Percentiles rank a stretch among this genome's conserved stretches.
Conservation (phyloP, 2,113 vertebrate genomes). For the Lichenostomus cassidix region DNA sequence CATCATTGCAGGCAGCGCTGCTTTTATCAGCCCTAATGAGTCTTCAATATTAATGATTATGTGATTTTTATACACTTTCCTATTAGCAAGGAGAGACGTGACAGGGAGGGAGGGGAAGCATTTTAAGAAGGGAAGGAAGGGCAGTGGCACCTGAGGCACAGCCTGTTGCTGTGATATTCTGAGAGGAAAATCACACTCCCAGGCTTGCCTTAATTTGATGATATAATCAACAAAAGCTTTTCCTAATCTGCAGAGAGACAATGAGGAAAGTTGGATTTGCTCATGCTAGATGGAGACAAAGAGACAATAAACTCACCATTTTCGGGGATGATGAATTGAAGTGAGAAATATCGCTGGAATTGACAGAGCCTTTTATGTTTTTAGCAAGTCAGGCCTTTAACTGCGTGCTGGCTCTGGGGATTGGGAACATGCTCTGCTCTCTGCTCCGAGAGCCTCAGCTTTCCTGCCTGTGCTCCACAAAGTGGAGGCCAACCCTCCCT, state of each 20-base stretch:
- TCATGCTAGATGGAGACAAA: neutral
- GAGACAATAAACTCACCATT: neutral
- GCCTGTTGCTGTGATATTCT: neutral
- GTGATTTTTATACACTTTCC: conserved; percentile 9
- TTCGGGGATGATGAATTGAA: conserved; percentile 13
- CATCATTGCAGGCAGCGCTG: neutral
- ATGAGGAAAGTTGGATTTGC: conserved; percentile 6
- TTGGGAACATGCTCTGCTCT: neutral
- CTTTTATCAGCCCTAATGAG: neutral
- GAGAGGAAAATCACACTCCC: conserved; percentile 9
- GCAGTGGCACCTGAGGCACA: conserved; percentile 15
- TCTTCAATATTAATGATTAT: conserved; percentile 23
- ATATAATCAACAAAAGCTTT: conserved; percentile 59
- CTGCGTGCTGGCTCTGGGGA: neutral
- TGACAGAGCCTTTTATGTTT: neutral
- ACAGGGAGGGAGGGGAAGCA: neutral
- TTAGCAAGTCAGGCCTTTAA: neutral
- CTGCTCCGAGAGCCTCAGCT: neutral
- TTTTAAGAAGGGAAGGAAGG: neutral
- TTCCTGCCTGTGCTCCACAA: neutral
- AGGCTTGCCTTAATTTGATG: conserved; percentile 54
- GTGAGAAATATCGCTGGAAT: neutral
- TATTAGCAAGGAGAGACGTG: conserved; percentile 29
- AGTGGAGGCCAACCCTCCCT: neutral
- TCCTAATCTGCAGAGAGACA: conserved; percentile 50